Conservation (phyloP, 2,113 vertebrate species). For the Pteruthius melanotis region DNA sequence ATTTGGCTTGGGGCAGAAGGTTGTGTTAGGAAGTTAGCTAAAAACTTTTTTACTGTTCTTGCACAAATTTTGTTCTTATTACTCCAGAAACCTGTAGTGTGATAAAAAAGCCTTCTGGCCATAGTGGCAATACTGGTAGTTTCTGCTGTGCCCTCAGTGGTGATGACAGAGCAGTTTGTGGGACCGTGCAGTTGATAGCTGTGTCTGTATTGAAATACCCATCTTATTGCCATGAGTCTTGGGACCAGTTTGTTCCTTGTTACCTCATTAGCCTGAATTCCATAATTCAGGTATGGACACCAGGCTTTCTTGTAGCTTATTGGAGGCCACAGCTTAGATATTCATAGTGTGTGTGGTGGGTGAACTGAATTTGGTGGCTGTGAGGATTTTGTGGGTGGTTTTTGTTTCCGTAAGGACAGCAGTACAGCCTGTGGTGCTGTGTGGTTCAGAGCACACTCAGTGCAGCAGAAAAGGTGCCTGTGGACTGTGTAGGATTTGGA, state of each 20-base stretch:
- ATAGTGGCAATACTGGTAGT: background rate
- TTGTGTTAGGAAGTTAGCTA: background rate
- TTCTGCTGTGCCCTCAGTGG: background rate
- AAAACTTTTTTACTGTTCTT: background rate
- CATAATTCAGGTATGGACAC: background rate
- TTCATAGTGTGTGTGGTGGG: fast-evolving
- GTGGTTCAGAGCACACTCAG: background rate
- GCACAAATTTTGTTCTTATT: background rate
- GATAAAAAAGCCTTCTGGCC: background rate
- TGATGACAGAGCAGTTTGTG: background rate
- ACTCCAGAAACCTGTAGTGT: background rate
- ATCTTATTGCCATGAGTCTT: background rate
- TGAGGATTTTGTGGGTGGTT: background rate
- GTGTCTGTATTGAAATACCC: background rate
- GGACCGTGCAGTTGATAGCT: background rate
- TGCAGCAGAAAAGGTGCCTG: background rate
- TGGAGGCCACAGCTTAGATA: background rate
- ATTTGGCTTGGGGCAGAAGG: background rate
- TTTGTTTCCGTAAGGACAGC: background rate
- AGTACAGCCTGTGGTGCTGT: fast-evolving
- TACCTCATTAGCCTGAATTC: background rate
- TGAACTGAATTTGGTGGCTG: background rate
- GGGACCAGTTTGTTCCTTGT: background rate
- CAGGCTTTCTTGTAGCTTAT: background rate
- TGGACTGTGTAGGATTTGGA: background rate